A percentile compares a stretch with the other conserved stretches of the same genome.
These are phyloP conservation scores for Eledone cirrhosa DNA, from an alignment of 2,888 invertebrate genomes.

Conservation along the genomic window DNA sequence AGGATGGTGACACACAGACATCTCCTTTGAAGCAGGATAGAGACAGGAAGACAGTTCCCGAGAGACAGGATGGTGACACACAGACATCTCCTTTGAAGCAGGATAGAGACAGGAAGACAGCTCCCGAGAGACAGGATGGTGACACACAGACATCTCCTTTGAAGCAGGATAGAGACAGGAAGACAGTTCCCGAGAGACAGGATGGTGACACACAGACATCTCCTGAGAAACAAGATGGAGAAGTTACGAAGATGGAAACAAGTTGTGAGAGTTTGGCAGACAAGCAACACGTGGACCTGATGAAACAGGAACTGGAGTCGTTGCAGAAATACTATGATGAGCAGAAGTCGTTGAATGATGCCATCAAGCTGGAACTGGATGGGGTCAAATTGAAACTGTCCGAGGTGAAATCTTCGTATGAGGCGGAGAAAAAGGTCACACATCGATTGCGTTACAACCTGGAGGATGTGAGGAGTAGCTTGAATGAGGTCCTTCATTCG, in stretches of 20 bases:
- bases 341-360: conserved; percentile 31
- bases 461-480: background rate
- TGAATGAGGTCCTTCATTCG: background rate
- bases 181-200: background rate
- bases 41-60: too few species aligned
- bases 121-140: background rate
- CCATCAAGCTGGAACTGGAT: conserved; percentile 34
- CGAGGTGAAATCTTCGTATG: conserved; percentile 26
- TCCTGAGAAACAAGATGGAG: conserved; percentile 3
- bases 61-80: too few species aligned
- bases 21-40: too few species aligned
- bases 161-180: too few species aligned
- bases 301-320: background rate
- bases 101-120: background rate
- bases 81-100: too few species aligned
- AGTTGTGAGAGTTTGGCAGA: background rate
- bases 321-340: conserved; percentile 13
- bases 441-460: conserved; percentile 29
- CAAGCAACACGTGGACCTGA: background rate
- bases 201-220: background rate
- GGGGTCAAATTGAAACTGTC: conserved; percentile 32
- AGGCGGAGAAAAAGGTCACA: conserved; percentile 31
- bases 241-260: background rate
- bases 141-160: background rate
- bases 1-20: too few species aligned